Evolutionary conservation across 92 coral and sea anemone genomes (phyloP).

Genomic region (Phymanthus crucifer): DNA sequence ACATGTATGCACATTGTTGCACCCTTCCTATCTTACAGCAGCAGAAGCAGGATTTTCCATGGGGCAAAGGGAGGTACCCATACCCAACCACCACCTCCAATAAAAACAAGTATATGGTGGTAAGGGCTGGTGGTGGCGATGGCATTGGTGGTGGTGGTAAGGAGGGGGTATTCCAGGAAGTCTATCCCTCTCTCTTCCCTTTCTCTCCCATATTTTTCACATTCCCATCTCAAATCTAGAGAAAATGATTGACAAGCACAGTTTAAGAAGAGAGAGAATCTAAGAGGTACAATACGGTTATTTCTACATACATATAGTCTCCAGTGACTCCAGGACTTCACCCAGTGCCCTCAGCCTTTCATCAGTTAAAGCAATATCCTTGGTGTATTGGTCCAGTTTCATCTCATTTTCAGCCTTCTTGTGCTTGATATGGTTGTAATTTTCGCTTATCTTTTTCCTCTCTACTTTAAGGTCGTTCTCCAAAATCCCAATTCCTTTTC

Average conservation of each 20-base stretch:
- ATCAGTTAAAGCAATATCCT: conserved; percentile 62
- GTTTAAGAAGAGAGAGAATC: too few species aligned
- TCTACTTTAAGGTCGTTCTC: conserved; percentile 61
- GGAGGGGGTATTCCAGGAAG: not conserved
- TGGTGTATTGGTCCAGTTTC: conserved; percentile 45
- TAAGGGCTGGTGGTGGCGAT: too few species aligned
- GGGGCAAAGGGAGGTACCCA: too few species aligned
- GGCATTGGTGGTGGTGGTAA: not conserved
- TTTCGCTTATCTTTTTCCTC: conserved; percentile 48
- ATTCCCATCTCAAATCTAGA: too few species aligned
- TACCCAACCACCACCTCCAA: too few species aligned
- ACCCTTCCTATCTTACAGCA: too few species aligned
- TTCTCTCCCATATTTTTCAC: too few species aligned
- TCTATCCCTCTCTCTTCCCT: not conserved
- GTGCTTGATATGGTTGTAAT: conserved; percentile 50
- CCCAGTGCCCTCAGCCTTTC: conserved; percentile 63
- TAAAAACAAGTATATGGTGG: too few species aligned
- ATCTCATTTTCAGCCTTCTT: conserved; percentile 64
- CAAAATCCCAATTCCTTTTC: conserved; percentile 51
- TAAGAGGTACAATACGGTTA: not conserved
- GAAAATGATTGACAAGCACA: too few species aligned
- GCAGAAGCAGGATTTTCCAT: too few species aligned
- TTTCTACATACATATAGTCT: conserved; percentile 66
- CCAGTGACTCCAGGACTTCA: conserved; percentile 77
- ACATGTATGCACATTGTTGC: too few species aligned